A percentile compares a stretch with the other conserved stretches of the same genome.
Conservation (phyloP, 2,888 invertebrate genomes). For the Agapostemon virescens region DNA sequence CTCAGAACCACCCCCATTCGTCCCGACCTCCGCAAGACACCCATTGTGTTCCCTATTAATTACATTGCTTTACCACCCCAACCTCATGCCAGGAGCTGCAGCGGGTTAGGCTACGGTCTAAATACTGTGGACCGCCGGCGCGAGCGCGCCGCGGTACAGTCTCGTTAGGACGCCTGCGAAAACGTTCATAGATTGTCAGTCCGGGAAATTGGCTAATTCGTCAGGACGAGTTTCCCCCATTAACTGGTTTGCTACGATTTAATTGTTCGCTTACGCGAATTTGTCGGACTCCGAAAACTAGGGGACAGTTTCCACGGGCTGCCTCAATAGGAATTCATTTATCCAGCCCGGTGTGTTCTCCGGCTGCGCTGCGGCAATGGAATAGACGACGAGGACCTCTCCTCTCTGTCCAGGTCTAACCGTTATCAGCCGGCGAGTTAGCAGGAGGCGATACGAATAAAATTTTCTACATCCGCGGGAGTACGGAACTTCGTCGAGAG, state of each 20-base stretch:
- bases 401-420: neutral
- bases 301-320: neutral
- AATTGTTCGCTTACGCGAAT: conserved; percentile 34
- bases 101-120: conserved; percentile 68
- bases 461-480: conserved; percentile 31
- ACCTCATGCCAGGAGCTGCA: conserved; percentile 58
- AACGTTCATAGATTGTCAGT: conserved; percentile 59
- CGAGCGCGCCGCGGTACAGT: conserved; percentile 58
- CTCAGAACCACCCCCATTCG: conserved; percentile 62
- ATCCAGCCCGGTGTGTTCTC: neutral
- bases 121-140: conserved; percentile 67
- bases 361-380: neutral
- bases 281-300: neutral
- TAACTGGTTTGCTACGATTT: conserved; percentile 31
- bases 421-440: neutral
- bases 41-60: conserved; percentile 77
- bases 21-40: conserved; percentile 71
- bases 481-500: neutral
- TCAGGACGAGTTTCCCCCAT: conserved; percentile 43
- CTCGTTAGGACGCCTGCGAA: conserved; percentile 53
- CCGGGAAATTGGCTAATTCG: conserved; percentile 60
- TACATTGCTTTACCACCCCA: conserved; percentile 72
- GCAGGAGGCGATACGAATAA: conserved; percentile 6
- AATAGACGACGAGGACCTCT: neutral
- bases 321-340: neutral